phyloP scores from a whole-genome alignment of 2,888 invertebrate species.

The Helicoverpa assulta region DNA sequence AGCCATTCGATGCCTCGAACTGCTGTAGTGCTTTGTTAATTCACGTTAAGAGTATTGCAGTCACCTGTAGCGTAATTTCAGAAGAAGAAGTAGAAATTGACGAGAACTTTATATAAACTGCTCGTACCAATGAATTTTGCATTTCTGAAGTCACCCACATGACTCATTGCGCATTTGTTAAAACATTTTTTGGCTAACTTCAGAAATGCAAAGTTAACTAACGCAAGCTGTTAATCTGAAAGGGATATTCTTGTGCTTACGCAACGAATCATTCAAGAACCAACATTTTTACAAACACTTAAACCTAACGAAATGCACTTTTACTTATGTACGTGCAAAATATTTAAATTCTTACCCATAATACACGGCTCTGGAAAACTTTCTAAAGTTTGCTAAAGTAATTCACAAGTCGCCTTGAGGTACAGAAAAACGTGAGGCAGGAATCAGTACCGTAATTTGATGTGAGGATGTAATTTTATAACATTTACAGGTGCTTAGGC shows the following conservation, averaged over 20 bases:
- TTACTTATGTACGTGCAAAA: conserved; percentile 4
- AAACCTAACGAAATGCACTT: conserved; percentile 11
- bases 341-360: conserved; percentile 29
- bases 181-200: too few relatives aligned
- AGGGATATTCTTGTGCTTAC: background rate
- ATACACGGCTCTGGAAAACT: conserved; percentile 37
- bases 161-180: too few relatives aligned
- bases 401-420: conserved; percentile 53
- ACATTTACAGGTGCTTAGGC: conserved; percentile 1
- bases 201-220: too few relatives aligned
- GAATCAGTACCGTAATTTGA: conserved; percentile 45
- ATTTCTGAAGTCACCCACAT: too few relatives aligned
- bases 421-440: conserved; percentile 49
- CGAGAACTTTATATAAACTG: too few relatives aligned
- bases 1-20: too few relatives aligned
- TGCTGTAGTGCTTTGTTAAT: background rate
- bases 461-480: conserved; percentile 17
- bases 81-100: too few relatives aligned
- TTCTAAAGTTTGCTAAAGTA: conserved; percentile 56
- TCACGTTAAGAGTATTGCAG: background rate
- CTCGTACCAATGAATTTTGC: too few relatives aligned
- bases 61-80: background rate
- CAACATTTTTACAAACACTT: background rate
- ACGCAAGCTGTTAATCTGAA: too few relatives aligned
- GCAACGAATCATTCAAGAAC: background rate